Conservation (phyloP, 2,113 vertebrate species). For the Myocastor coypus region DNA sequence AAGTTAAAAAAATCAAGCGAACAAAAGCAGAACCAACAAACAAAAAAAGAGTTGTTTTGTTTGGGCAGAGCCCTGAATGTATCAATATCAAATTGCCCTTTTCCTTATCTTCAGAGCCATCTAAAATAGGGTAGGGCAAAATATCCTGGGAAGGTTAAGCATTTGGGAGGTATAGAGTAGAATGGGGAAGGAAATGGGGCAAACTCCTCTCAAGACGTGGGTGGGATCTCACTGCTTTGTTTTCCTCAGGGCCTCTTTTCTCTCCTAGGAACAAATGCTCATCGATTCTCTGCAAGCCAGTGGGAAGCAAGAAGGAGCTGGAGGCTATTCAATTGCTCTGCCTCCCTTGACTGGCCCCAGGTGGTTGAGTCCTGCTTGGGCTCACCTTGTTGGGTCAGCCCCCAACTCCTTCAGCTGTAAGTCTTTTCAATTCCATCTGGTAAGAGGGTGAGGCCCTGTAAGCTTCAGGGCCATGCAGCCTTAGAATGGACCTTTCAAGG, state of each 20-base stretch:
- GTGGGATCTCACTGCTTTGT: slow-evolving; percentile 6
- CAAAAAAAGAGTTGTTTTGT: slow-evolving; percentile 32
- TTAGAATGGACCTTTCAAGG: slow-evolving; percentile 30
- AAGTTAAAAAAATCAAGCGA: background rate
- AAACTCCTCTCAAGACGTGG: slow-evolving; percentile 23
- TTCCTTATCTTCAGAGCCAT: slow-evolving; percentile 36
- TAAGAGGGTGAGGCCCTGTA: slow-evolving; percentile 44
- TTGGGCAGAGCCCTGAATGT: background rate
- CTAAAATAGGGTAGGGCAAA: slow-evolving; percentile 33
- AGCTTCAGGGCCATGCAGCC: background rate
- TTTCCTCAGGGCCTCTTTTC: slow-evolving; percentile 62
- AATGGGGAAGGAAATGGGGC: background rate
- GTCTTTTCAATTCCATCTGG: slow-evolving; percentile 78
- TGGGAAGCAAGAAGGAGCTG: slow-evolving; percentile 86
- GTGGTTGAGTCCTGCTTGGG: slow-evolving; percentile 92
- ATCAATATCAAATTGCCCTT: slow-evolving; percentile 7
- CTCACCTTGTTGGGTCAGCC: slow-evolving; percentile 92
- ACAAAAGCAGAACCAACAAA: background rate
- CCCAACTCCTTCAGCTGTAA: slow-evolving; percentile 92
- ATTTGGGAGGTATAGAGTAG: slow-evolving; percentile 36
- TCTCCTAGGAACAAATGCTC: slow-evolving; percentile 79
- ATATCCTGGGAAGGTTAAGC: slow-evolving; percentile 14
- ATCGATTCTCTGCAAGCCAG: slow-evolving; percentile 79
- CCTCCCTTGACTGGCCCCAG: slow-evolving; percentile 91
- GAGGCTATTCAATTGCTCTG: slow-evolving; percentile 88